phyloP scores from a whole-genome alignment of 92 coral and sea anemone species.

The Porites lobata region DNA sequence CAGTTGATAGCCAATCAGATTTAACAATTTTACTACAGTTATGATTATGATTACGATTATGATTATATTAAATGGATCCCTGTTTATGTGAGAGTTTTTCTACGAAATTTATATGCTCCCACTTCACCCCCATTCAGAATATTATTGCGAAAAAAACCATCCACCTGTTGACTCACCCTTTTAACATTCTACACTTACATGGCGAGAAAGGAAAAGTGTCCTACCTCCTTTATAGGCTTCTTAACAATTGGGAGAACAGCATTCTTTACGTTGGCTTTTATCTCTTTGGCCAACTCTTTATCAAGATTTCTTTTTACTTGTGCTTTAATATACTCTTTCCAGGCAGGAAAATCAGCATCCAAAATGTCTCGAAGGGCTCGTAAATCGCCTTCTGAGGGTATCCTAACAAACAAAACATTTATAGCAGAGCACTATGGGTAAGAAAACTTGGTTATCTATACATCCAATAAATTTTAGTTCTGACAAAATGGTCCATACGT shows the following conservation, averaged over 20 bases:
- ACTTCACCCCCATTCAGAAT: too few species aligned
- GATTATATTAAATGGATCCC: too few species aligned
- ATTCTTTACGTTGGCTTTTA: constrained; percentile 14
- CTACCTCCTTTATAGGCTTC: constrained; percentile 23
- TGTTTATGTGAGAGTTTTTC: too few species aligned
- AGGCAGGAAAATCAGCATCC: constrained; percentile 47
- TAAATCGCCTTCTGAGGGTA: constrained; percentile 38
- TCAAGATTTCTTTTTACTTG: constrained; percentile 49
- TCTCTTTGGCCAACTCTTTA: constrained; percentile 24
- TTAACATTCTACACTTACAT: not conserved
- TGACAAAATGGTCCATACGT: too few species aligned
- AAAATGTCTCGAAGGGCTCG: constrained; percentile 32
- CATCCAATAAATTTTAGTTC: too few species aligned
- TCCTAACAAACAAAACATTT: not conserved
- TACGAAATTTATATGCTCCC: too few species aligned
- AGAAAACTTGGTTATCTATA: too few species aligned
- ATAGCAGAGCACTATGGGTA: too few species aligned
- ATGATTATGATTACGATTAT: too few species aligned
- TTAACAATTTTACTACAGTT: too few species aligned
- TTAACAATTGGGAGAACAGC: constrained; percentile 53
- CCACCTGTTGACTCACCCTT: not conserved
- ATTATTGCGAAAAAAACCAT: too few species aligned
- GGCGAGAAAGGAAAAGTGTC: not conserved
- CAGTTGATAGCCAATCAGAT: too few species aligned
- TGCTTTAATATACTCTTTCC: constrained; percentile 49